A percentile compares a stretch with the other conserved stretches of the same genome.
These are phyloP conservation scores for Melopsittacus undulatus DNA, from an alignment of 2,797 vertebrate genomes.

Conservation along the genomic window DNA sequence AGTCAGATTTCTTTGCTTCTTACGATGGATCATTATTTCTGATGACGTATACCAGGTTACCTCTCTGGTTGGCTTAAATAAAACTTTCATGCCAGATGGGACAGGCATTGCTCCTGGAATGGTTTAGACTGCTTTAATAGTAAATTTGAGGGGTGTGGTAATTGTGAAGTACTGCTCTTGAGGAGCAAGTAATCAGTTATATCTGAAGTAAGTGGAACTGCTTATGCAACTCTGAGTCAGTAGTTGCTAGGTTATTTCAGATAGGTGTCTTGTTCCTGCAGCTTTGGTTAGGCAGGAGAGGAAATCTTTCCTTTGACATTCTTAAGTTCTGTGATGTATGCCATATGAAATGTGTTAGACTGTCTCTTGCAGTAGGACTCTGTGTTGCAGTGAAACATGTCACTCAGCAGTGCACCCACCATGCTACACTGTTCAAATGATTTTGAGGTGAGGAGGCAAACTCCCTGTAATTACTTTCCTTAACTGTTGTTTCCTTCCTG, in stretches of 20 bases:
- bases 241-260: not conserved
- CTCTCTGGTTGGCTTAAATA: not conserved
- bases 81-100: not conserved
- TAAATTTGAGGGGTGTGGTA: not conserved
- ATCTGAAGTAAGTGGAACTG: not conserved
- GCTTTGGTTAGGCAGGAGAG: not conserved
- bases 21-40: conserved; percentile 15
- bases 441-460: not conserved
- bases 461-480: not conserved
- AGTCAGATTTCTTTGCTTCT: not conserved
- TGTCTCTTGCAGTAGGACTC: not conserved
- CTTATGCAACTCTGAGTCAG: not conserved
- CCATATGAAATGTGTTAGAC: not conserved
- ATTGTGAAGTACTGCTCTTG: not conserved
- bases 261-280: not conserved
- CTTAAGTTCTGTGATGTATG: not conserved
- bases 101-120: not conserved
- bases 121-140: not conserved
- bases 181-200: not conserved
- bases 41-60: not conserved
- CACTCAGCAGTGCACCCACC: not conserved
- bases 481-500: not conserved
- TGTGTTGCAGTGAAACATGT: fast-evolving
- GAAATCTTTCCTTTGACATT: not conserved
- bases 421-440: not conserved